Conservation (phyloP, 2,888 invertebrate genomes). For the Epirrhoe alternata region DNA sequence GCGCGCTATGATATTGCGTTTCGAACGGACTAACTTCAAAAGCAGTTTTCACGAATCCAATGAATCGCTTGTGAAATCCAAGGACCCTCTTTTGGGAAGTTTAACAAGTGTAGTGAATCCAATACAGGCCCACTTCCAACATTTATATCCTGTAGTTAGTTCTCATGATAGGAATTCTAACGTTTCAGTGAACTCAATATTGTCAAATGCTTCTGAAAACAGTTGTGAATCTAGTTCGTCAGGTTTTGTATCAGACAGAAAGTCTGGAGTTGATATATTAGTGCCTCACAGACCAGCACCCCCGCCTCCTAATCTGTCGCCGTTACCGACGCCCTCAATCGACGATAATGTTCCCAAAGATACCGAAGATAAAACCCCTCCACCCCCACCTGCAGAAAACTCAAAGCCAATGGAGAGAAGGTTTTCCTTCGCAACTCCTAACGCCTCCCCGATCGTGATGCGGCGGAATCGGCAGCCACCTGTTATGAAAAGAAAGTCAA, state of each 20-base stretch:
- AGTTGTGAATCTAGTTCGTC: conserved; percentile 82
- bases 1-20: conserved; percentile 77
- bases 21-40: conserved; percentile 68
- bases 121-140: conserved; percentile 71
- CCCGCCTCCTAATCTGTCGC: conserved; percentile 61
- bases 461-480: conserved; percentile 77
- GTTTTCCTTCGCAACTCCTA: conserved; percentile 71
- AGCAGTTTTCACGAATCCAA: conserved; percentile 62
- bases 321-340: conserved; percentile 58
- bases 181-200: conserved; percentile 80
- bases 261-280: conserved; percentile 61
- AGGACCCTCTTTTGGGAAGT: conserved; percentile 68
- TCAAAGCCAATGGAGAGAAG: conserved; percentile 59
- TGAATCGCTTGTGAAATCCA: conserved; percentile 71
- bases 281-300: conserved; percentile 79
- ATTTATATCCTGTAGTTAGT: conserved; percentile 68
- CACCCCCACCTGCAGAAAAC: conserved; percentile 58
- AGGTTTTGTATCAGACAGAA: conserved; percentile 78
- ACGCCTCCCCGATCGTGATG: conserved; percentile 67
- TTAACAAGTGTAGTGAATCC: conserved; percentile 76
- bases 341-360: conserved; percentile 64
- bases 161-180: conserved; percentile 78
- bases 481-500: conserved; percentile 76
- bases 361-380: conserved; percentile 65
- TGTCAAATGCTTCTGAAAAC: conserved; percentile 77